Conservation (phyloP, 2,113 vertebrate genomes). For the Daphoenositta chrysoptera region DNA sequence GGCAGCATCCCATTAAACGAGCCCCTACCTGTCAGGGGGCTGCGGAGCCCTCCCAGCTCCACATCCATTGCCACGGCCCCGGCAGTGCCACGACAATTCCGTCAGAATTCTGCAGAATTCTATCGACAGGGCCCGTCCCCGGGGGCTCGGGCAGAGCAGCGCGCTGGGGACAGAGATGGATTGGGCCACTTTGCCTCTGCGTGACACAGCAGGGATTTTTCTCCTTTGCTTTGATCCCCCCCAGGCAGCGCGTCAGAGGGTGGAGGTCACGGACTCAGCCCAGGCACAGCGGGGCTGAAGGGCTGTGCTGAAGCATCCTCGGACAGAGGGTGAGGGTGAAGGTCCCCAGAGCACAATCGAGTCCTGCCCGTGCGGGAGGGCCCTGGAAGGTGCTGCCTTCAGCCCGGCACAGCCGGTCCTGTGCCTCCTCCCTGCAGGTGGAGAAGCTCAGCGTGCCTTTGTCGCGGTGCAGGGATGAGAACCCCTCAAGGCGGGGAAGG, state of each 20-base stretch:
- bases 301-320: neutral
- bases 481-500: neutral
- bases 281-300: neutral
- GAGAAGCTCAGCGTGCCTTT: neutral
- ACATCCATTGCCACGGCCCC: neutral
- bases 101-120: neutral
- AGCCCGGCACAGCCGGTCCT: neutral
- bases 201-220: neutral
- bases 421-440: neutral
- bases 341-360: neutral
- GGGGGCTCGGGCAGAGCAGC: neutral
- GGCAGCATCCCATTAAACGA: neutral
- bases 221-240: neutral
- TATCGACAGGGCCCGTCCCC: neutral
- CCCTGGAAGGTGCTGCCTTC: neutral
- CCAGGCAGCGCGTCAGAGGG: neutral
- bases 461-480: neutral
- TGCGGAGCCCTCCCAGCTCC: neutral
- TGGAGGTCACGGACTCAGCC: neutral
- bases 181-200: neutral
- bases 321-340: neutral
- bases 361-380: rapidly evolving
- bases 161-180: neutral
- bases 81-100: neutral
- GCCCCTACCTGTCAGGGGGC: conserved; percentile 13